These are phyloP conservation scores for Idaea aversata DNA, from an alignment of 2,888 invertebrate genomes.

Conservation along the genomic window DNA sequence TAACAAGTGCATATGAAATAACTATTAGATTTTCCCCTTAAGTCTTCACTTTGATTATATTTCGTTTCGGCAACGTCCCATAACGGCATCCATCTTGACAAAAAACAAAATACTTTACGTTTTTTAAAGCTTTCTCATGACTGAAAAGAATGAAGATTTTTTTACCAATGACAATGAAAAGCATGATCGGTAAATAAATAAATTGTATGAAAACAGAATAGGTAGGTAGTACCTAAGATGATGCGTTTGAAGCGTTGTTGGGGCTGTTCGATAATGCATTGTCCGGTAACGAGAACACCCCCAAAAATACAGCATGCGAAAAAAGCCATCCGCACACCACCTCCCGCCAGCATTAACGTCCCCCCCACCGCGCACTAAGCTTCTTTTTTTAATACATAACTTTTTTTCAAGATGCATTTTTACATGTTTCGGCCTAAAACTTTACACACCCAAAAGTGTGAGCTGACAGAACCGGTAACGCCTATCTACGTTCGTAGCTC, in stretches of 20 bases:
- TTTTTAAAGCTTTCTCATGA: too few species aligned
- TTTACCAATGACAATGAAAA: too few species aligned
- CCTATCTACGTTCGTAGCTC: constrained; percentile 67
- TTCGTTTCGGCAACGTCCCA: too few species aligned
- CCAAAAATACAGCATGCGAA: constrained; percentile 79
- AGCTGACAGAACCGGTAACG: constrained; percentile 67
- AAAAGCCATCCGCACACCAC: constrained; percentile 74
- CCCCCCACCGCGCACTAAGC: constrained; percentile 77
- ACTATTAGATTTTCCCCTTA: too few species aligned
- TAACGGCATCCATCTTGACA: too few species aligned
- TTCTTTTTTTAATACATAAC: constrained; percentile 81
- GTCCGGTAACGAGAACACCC: constrained; percentile 74
- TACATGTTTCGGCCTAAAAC: constrained; percentile 81
- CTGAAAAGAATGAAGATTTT: too few species aligned
- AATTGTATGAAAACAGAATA: constrained; percentile 49
- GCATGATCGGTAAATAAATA: background rate
- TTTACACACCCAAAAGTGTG: constrained; percentile 76
- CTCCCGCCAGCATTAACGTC: constrained; percentile 74
- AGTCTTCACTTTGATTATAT: too few species aligned
- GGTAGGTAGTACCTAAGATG: constrained; percentile 67
- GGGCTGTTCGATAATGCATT: constrained; percentile 73
- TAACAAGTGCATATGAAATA: too few species aligned
- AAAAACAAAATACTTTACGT: too few species aligned
- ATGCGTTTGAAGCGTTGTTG: constrained; percentile 60
- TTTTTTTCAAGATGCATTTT: constrained; percentile 81